A percentile compares a stretch with the other conserved stretches of the same genome.
phyloP scores from a whole-genome alignment of 2,113 vertebrate species.

The Oncorhynchus clarkii region DNA sequence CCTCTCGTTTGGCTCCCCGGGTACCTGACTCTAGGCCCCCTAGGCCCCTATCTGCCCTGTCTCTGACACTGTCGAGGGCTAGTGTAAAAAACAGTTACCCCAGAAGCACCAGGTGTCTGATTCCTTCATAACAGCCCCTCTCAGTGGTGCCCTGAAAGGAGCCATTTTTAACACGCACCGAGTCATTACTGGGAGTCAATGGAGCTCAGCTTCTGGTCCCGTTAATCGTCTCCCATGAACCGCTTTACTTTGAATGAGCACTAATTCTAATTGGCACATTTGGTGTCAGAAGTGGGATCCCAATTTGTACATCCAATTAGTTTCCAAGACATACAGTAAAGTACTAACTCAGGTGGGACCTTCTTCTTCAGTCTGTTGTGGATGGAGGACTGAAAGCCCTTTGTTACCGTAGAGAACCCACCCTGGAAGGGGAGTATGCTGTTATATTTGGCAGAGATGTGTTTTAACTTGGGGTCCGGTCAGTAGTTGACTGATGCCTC shows the following conservation, averaged over 20 bases:
- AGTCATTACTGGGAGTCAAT: neutral
- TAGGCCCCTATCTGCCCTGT: conserved; percentile 22
- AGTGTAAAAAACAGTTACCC: neutral
- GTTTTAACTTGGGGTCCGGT: too few species aligned
- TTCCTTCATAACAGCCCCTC: neutral
- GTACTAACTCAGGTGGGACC: conserved; percentile 1
- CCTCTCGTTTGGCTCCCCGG: conserved; percentile 15
- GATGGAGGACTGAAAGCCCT: conserved; percentile 1
- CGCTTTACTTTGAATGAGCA: neutral
- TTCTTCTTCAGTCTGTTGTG: neutral
- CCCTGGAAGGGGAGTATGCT: neutral
- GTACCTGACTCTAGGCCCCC: conserved; percentile 33
- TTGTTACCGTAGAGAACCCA: neutral
- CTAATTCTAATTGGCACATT: too few species aligned
- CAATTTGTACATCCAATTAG: too few species aligned
- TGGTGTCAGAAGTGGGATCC: too few species aligned
- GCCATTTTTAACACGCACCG: neutral
- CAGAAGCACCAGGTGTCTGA: neutral
- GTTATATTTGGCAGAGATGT: conserved; percentile 1
- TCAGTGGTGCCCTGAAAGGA: neutral
- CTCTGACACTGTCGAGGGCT: conserved; percentile 1
- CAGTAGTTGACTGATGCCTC: too few species aligned
- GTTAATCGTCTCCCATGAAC: neutral
- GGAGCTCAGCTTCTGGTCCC: neutral
- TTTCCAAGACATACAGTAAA: too few species aligned